Evolutionary conservation across 2,888 invertebrate species (phyloP), one percentile per base, ranked within the genome.

Genomic region (Andricus quercusramuli): DNA sequence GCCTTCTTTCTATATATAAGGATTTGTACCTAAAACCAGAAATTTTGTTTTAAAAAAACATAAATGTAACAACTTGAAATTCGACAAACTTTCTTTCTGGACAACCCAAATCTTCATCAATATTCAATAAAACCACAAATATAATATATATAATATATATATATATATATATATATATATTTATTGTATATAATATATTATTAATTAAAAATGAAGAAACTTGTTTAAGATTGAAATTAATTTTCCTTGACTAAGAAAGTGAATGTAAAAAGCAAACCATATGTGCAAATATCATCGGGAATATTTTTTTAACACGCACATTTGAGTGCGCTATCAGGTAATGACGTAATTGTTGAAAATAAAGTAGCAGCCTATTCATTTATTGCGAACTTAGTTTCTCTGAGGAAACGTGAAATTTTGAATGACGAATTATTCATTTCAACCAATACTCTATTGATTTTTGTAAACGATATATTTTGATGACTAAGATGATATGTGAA

Each of bases 271-370:
- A 59, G n/a, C 22, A 11, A 59, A 22, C 3, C 22, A 4, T 11
- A 0, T 22, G 8, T 9, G 3, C 5, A 64, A 64, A 64, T 29
- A 64, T 29, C 3, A 29, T n/a, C 6, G 32, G 25, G 20, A 77
- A 20, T 41, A 29, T 17, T 77, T 32, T 51, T 56, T 32, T 20
- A 59, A 32, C 25, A 78, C 32, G 51, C 51, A 78, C 29, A 56
- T 47, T 32, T 20, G 74, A 51, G 56, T 51, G n/a, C 15, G 22
- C 13, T 32, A 74, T 74, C 51, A 47, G 44, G 22, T 44, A 70
- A 44, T 70, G 51, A 74, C n/a, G 74, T 74, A 51, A 56, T 56
- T n/a, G 20, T 25, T 29, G 13, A 32, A 74, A 74, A 68, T 68
- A 68, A 68, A 47, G 17, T 47, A 47, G 3, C 5, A 11, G 22